phyloP scores from a whole-genome alignment of 2,888 invertebrate genomes.

The Serrognathus titanus region DNA sequence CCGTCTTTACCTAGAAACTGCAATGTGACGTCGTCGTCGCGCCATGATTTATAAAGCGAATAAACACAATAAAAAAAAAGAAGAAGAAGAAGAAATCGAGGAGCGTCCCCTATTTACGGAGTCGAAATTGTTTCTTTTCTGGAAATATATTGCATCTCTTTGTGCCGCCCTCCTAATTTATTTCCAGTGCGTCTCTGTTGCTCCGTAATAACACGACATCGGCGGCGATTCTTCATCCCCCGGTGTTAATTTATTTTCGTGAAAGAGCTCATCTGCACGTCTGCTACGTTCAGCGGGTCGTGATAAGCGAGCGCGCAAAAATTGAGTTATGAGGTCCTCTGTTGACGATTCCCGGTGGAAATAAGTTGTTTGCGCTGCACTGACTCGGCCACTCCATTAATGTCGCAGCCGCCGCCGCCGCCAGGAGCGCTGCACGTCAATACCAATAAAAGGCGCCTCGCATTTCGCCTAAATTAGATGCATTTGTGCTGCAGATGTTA shows the following conservation, averaged over 20 bases:
- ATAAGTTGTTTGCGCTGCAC: constrained; percentile 46
- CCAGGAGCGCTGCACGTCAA: constrained; percentile 7
- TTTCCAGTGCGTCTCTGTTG: neutral
- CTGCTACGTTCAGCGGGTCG: constrained; percentile 30
- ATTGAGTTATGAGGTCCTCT: constrained; percentile 50
- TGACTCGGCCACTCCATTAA: constrained; percentile 27
- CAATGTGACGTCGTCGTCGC: no score
- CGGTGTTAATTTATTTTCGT: constrained; percentile 13
- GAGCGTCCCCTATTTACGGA: neutral
- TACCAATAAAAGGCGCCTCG: constrained; percentile 9
- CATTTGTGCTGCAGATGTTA: no score
- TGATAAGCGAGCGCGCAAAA: constrained; percentile 36
- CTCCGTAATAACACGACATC: constrained; percentile 1
- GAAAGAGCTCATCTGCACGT: constrained; percentile 2
- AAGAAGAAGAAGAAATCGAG: no score
- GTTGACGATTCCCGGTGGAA: constrained; percentile 49
- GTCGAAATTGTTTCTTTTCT: neutral
- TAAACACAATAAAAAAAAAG: no score
- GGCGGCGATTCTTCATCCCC: constrained; percentile 9
- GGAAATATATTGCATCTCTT: neutral
- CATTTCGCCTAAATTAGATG: neutral
- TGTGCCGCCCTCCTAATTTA: neutral
- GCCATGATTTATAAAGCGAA: no score
- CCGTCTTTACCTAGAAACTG: no score
- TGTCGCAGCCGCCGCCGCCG: constrained; percentile 1